Percentiles rank a stretch among this genome's conserved stretches.
Conservation (phyloP, 2,113 vertebrate genomes). For the Artemisiospiza belli region DNA sequence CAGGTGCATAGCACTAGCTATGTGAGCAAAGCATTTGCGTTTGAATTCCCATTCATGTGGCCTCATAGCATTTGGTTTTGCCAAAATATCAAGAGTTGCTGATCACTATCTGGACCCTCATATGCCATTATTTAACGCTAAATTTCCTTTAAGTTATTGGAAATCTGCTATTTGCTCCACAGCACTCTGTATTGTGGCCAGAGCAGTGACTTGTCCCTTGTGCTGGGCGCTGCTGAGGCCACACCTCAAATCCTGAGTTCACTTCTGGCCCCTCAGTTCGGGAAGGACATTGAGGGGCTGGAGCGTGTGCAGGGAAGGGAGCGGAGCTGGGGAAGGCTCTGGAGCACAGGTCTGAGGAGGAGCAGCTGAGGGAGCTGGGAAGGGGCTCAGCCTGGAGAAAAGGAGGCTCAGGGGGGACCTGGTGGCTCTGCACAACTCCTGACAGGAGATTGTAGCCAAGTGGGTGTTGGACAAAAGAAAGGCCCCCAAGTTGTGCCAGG, state of each 20-base stretch:
- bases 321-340: fast-evolving
- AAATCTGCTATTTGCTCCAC: too few relatives aligned
- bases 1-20: neutral
- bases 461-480: neutral
- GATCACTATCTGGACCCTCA: too few relatives aligned
- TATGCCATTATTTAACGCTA: too few relatives aligned
- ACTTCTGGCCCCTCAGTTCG: fast-evolving
- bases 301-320: fast-evolving
- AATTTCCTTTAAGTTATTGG: too few relatives aligned
- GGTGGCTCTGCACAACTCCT: fast-evolving
- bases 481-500: fast-evolving
- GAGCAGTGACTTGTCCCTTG: too few relatives aligned
- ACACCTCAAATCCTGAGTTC: fast-evolving
- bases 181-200: too few relatives aligned
- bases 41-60: neutral
- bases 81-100: neutral
- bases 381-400: neutral
- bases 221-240: neutral
- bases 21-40: neutral
- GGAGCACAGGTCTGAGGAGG: neutral
- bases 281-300: neutral
- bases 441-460: fast-evolving
- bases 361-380: neutral
- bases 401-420: neutral
- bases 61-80: neutral